phyloP scores from a whole-genome alignment of 1,140 invertebrate genomes.

The Nephila pilipes region DNA sequence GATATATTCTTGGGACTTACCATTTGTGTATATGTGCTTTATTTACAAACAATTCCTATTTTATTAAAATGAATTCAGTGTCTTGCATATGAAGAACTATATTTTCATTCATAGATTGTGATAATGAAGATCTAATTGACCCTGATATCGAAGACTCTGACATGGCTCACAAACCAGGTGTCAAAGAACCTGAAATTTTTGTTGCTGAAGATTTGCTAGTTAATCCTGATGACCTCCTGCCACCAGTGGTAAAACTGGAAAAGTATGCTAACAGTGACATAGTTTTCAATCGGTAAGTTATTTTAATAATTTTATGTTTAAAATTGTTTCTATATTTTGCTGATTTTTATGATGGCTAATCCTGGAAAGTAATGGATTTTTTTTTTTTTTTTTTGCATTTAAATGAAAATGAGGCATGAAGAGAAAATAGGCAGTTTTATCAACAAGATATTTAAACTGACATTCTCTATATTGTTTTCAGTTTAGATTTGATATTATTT shows the following conservation, averaged over 20 bases:
- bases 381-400: no score
- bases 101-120: constrained; percentile 35
- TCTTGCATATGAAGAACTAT: no score
- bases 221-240: constrained; percentile 79
- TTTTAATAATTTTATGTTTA: not conserved
- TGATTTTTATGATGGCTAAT: not conserved
- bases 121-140: constrained; percentile 40
- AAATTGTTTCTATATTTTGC: not conserved
- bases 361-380: no score
- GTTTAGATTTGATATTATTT: no score
- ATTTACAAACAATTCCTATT: no score
- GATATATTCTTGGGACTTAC: no score
- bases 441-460: no score
- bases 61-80: no score
- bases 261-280: constrained; percentile 82
- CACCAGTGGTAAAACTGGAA: constrained; percentile 81
- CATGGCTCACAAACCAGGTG: constrained; percentile 52
- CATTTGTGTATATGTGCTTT: no score
- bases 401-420: no score
- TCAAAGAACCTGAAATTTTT: constrained; percentile 59
- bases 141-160: not conserved
- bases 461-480: no score
- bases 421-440: no score
- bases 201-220: constrained; percentile 78
- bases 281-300: constrained; percentile 81